phyloP scores from a whole-genome alignment of 2,888 invertebrate genomes.

The Pyralis farinalis region DNA sequence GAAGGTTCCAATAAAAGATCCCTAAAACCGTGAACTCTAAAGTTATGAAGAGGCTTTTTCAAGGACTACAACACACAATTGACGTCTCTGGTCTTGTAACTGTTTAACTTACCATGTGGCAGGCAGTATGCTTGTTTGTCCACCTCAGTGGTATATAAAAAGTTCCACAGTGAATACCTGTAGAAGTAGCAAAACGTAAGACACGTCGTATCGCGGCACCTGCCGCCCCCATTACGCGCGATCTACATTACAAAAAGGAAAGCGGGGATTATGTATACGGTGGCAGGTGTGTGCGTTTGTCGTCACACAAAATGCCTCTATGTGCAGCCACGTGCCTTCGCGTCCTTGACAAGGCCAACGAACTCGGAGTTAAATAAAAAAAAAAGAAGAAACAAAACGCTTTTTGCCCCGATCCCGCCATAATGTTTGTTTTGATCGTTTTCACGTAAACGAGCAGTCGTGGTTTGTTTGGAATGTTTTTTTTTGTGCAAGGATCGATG shows the following conservation, averaged over 20 bases:
- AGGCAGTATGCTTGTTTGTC: too few species aligned
- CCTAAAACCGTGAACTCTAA: too few species aligned
- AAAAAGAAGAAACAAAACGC: constrained; percentile 48
- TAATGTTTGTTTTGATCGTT: constrained; percentile 76
- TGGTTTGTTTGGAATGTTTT: constrained; percentile 48
- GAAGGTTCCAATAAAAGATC: too few species aligned
- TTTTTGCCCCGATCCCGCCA: constrained; percentile 58
- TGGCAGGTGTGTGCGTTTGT: constrained; percentile 34
- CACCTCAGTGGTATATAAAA: too few species aligned
- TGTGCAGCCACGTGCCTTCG: constrained; percentile 62
- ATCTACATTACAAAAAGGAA: constrained; percentile 22
- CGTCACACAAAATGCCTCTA: constrained; percentile 47
- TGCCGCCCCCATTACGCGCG: constrained; percentile 15
- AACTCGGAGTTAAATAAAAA: constrained; percentile 54
- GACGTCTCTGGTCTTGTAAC: too few species aligned
- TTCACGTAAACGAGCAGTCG: constrained; percentile 61
- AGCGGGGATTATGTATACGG: constrained; percentile 23
- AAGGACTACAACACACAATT: too few species aligned
- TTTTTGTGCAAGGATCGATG: constrained; percentile 40
- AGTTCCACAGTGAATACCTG: constrained; percentile 1
- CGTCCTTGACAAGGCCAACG: constrained; percentile 73
- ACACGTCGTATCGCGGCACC: not conserved
- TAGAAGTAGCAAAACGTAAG: not conserved
- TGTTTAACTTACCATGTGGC: too few species aligned
- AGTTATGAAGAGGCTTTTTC: too few species aligned